Percentiles rank a stretch among this genome's conserved stretches.
phyloP scores from a whole-genome alignment of 1,140 invertebrate species.

The Euwallacea fornicatus region DNA sequence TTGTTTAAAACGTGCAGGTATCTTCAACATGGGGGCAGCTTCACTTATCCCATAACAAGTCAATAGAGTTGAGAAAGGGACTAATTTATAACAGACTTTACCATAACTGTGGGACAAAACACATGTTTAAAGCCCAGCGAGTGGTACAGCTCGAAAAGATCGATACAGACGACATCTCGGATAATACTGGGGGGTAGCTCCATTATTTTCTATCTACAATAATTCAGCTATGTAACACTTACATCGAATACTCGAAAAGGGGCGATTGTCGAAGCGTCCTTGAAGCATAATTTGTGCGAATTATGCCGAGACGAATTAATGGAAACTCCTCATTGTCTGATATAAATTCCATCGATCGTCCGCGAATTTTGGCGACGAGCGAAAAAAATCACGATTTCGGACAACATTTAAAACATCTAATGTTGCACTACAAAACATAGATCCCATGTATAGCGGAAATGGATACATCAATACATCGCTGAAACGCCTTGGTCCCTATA shows the following conservation, averaged over 20 bases:
- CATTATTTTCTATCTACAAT: constrained; percentile 38
- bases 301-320: constrained; percentile 29
- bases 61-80: constrained; percentile 52
- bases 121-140: constrained; percentile 47
- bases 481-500: constrained; percentile 33
- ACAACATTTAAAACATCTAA: constrained; percentile 42
- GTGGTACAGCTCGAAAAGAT: constrained; percentile 40
- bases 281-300: constrained; percentile 35
- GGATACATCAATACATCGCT: constrained; percentile 26
- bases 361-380: constrained; percentile 27
- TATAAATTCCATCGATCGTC: constrained; percentile 35
- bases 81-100: constrained; percentile 50
- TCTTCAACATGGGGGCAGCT: constrained; percentile 55
- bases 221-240: constrained; percentile 45
- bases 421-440: constrained; percentile 42
- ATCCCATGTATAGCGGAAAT: constrained; percentile 40
- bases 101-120: constrained; percentile 50
- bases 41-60: constrained; percentile 53
- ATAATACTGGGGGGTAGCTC: constrained; percentile 45
- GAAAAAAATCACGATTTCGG: constrained; percentile 34
- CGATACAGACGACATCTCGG: constrained; percentile 44
- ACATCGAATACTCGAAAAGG: constrained; percentile 50
- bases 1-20: constrained; percentile 56
- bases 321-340: constrained; percentile 27
- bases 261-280: constrained; percentile 30